Evolutionary conservation across 2,797 vertebrate genomes (phyloP), one percentile per base, ranked within the genome.

Genomic region (Pantherophis vulpinus): DNA sequence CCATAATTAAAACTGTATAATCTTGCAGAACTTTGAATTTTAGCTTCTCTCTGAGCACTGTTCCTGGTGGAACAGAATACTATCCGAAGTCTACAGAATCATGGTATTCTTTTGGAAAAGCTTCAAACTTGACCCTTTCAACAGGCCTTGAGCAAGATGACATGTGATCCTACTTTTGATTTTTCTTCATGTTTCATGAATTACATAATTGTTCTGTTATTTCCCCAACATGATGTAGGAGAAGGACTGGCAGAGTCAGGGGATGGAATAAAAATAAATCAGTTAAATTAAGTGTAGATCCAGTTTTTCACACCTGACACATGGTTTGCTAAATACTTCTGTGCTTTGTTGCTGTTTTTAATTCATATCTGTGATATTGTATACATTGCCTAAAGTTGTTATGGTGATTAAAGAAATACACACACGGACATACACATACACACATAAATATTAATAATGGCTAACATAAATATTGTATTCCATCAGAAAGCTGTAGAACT

Each of bases 371-470:
- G 9, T 83, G 42, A 47, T 83, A 83, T 83, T 47, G 23, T 47
- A 5, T 83, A 83, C 4, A 4, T 23, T 42, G 37, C 20, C 10
- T 83, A 83, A 47, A 83, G 20, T 83, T 83, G 42, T 25, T 25
- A 47, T 83, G 42, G 20, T 47, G 20, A 47, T 20, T 47, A 47
- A 83, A 83, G 20, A 47, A 83, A 83, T 23, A 20, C 37, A 79
- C 7, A 10, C 1, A 32, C 1, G 16, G 5, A 6, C 13, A 70
- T 2, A 8, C 7, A 37, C 7, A 37, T 1, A 18, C 0, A 23
- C 9, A 20, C 6, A 74, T 20, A 32, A 2, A 70, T 18, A 79
- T 83, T 83, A 83, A 47, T 25, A 47, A 83, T 47, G 37, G 74
- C 74, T 83, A 47, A 47, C 74, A 83, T 83, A 83, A 83, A 83